Conservation (phyloP, 2,113 vertebrate genomes). For the Pipa parva region DNA sequence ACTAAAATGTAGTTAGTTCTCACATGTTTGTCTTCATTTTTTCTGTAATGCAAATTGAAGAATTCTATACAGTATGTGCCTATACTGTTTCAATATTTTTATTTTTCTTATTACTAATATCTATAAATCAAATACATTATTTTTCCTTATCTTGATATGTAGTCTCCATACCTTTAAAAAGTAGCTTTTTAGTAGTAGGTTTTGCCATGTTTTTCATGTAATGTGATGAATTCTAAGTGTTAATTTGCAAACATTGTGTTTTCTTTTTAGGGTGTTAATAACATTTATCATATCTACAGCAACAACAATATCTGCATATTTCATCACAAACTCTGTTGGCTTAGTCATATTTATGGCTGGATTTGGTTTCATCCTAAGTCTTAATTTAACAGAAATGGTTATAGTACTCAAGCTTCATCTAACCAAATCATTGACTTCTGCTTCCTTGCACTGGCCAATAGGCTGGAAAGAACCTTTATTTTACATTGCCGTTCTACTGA, state of each 20-base stretch:
- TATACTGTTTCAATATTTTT: too few species aligned
- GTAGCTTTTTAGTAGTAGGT: too few species aligned
- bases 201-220: too few species aligned
- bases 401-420: constrained; percentile 61
- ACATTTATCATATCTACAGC: constrained; percentile 82
- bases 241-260: constrained; percentile 52
- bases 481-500: constrained; percentile 64
- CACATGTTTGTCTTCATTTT: too few species aligned
- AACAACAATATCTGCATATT: constrained; percentile 77
- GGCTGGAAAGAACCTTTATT: constrained; percentile 73
- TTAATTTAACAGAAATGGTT: constrained; percentile 78
- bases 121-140: too few species aligned
- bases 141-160: too few species aligned
- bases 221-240: too few species aligned
- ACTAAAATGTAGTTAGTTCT: too few species aligned
- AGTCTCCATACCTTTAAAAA: too few species aligned
- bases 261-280: constrained; percentile 76
- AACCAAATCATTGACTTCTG: constrained; percentile 47
- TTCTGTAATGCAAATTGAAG: too few species aligned
- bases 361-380: constrained; percentile 88
- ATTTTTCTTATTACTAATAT: too few species aligned
- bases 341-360: constrained; percentile 86
- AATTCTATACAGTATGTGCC: too few species aligned
- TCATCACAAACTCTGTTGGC: constrained; percentile 83
- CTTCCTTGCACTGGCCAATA: constrained; percentile 61